Evolutionary conservation across 1,140 invertebrate genomes (phyloP), one percentile per base, ranked within the genome.

Genomic region (Ruditapes philippinarum): DNA sequence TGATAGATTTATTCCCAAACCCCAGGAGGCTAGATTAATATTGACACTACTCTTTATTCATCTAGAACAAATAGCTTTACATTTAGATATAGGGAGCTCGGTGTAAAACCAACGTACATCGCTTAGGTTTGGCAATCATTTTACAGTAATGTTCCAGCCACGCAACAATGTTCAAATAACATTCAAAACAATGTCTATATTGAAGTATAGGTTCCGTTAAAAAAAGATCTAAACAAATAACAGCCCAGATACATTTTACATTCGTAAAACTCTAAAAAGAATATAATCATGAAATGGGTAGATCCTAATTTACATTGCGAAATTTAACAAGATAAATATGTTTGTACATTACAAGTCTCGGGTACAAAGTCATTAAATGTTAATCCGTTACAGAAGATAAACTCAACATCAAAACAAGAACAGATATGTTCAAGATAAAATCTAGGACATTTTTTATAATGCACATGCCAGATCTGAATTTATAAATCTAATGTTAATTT

Each of bases 21-120:
- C 36, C 45, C 45, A 78, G 74, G 74, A 54, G 74, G 74, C 54
- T 51, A 51, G 17, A 36, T 51, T 78, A 78, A 78, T 78, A 78
- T 54, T 78, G 74, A 78, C 45, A 51, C 19, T 51, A 78, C 45
- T 45, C 28, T 49, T 78, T 78, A 78, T 78, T 36, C 28, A 33
- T 22, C 31, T 19, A 54, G 36, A 51, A 78, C 45, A 78, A 78
- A 54, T 78, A 78, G 11, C 31, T 2, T 36, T 70, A 31, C 28
- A 70, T 70, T 70, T 40, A 22, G 12, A 70, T n/a, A 19, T 40
- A 17, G 3, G n/a, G n/a, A n/a, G n/a, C n/a, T n/a, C n/a, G n/a
- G n/a, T n/a, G n/a, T n/a, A n/a, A n/a, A n/a, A n/a, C n/a, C n/a
- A n/a, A n/a, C n/a, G n/a, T n/a, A n/a, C n/a, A n/a, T n/a, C n/a